Conservation (phyloP, 2,113 vertebrate genomes). For the Ctenomys sociabilis region DNA sequence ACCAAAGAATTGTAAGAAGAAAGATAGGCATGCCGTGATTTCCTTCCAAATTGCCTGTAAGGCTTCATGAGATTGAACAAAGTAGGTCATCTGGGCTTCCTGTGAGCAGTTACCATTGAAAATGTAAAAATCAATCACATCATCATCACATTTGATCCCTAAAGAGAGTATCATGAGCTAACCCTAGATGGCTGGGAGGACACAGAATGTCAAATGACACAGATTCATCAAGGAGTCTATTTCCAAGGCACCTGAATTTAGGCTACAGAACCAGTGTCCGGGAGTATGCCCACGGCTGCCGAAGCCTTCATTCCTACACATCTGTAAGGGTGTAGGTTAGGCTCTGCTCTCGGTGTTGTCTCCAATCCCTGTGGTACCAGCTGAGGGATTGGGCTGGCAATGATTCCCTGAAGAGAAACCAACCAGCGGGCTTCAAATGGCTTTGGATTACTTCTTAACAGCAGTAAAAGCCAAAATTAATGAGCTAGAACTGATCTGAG, state of each 20-base stretch:
- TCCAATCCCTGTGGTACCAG: conserved; percentile 22
- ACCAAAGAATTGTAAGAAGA: background rate
- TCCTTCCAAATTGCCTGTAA: background rate
- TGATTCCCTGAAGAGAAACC: conserved; percentile 3
- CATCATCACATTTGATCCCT: conserved; percentile 29
- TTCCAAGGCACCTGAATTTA: background rate
- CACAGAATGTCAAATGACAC: background rate
- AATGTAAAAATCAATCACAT: conserved; percentile 22
- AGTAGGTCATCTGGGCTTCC: background rate
- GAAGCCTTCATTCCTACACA: background rate
- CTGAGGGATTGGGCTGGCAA: background rate
- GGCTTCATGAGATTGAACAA: background rate
- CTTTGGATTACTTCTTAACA: conserved; percentile 45
- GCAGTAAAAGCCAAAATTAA: conserved; percentile 68
- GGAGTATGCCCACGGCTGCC: background rate
- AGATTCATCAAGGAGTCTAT: background rate
- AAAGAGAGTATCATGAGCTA: background rate
- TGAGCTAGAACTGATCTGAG: conserved; percentile 64
- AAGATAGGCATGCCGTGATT: background rate
- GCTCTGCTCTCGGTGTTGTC: background rate
- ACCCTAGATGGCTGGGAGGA: background rate
- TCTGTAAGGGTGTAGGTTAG: background rate
- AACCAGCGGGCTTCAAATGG: conserved; percentile 47
- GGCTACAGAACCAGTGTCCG: background rate
- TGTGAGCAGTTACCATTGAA: background rate